These are phyloP conservation scores for Gymnothorax javanicus DNA, from an alignment of 2,797 vertebrate species.

Conservation along the genomic window DNA sequence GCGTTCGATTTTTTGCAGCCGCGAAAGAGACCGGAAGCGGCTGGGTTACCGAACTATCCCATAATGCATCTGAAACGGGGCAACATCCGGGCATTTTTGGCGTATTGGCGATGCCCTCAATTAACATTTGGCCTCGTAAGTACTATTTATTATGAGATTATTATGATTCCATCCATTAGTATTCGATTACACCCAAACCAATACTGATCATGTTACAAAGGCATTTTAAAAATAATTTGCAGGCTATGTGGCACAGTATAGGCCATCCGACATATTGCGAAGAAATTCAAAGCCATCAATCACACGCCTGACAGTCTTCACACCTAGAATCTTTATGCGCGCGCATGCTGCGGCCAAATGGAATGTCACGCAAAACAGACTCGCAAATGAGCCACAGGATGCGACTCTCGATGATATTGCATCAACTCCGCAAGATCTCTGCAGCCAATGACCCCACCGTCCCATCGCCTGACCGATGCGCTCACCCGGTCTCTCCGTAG, in stretches of 20 bases:
- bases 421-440: slow-evolving; percentile 50
- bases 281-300: no score
- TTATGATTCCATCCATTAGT: not conserved
- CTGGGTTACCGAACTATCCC: no score
- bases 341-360: not conserved
- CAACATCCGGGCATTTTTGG: no score
- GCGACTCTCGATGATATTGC: slow-evolving; percentile 24
- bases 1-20: no score
- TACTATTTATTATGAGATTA: not conserved
- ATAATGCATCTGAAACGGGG: no score
- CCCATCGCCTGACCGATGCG: slow-evolving; percentile 53
- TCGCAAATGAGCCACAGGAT: not conserved
- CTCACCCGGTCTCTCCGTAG: slow-evolving; percentile 33
- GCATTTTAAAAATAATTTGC: no score
- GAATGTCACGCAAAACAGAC: not conserved
- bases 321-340: no score
- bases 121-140: not conserved
- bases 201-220: no score
- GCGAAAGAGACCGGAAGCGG: no score
- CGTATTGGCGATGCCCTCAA: not conserved
- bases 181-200: not conserved
- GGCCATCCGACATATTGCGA: no score
- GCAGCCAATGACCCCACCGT: slow-evolving; percentile 60
- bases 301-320: no score
- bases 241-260: no score